These are phyloP conservation scores for Bryconaethiops microstoma DNA, from an alignment of 2,797 vertebrate genomes.

Conservation along the genomic window DNA sequence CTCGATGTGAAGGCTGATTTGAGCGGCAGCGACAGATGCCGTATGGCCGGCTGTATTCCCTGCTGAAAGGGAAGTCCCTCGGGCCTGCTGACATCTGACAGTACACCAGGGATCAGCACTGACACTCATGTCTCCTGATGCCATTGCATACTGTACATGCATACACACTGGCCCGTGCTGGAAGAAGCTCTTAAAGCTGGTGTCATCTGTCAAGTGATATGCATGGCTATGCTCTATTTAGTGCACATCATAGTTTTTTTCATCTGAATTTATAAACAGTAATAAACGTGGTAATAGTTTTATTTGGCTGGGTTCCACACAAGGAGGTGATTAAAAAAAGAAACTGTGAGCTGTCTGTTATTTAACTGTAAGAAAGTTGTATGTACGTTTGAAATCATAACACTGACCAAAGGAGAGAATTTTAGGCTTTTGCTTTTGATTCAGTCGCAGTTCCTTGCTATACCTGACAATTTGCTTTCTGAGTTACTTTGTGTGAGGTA, in stretches of 20 bases:
- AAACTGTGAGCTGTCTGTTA: slow-evolving; percentile 10
- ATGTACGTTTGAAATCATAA: neutral
- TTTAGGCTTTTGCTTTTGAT: slow-evolving; percentile 2
- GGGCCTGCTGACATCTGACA: slow-evolving; percentile 76
- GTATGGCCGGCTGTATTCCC: slow-evolving; percentile 75
- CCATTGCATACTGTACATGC: slow-evolving; percentile 55
- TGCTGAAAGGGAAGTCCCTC: slow-evolving; percentile 70
- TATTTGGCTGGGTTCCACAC: slow-evolving; percentile 39
- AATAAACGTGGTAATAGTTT: slow-evolving; percentile 46
- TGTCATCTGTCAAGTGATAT: slow-evolving; percentile 59
- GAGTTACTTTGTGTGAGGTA: neutral
- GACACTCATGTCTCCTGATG: slow-evolving; percentile 72
- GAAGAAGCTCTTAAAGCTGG: slow-evolving; percentile 36
- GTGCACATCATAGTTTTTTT: slow-evolving; percentile 42
- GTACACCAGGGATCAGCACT: slow-evolving; percentile 77
- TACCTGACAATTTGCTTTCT: neutral
- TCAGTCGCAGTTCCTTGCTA: neutral
- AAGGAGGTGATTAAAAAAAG: slow-evolving; percentile 29
- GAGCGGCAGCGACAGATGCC: slow-evolving; percentile 75
- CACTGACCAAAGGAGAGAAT: neutral
- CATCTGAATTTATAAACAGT: slow-evolving; percentile 43
- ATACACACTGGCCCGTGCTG: slow-evolving; percentile 44
- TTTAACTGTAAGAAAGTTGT: neutral
- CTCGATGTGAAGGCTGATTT: slow-evolving; percentile 55
- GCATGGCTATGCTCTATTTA: slow-evolving; percentile 53